Base-by-base conservation (phyloP, 2,113 vertebrate genomes). In the Triplophysa tibetana region DNA sequence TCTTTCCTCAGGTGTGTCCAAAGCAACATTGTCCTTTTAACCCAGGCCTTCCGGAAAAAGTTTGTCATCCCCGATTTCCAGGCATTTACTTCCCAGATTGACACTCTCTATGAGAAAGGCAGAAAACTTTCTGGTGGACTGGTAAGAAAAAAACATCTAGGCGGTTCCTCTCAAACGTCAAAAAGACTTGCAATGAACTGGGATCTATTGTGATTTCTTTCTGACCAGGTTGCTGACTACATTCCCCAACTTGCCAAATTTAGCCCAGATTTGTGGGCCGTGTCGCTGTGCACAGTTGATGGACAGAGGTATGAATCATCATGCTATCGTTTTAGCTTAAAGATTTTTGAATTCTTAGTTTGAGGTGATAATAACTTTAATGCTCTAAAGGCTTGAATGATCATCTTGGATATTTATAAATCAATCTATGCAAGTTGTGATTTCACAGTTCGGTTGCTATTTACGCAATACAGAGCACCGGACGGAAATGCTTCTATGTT, bases 11-110 rank as follows among this genome's bases (percentile, higher is more conserved):
- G 98, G 91, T 99, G 98, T 91, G 97, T 99, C 89, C 97, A 98
- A 86, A 98, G 96, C 93, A 99, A 99, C 92, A 99, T 99, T 85
- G 96, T 99, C 82, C 94, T 99, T 86, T 94, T 99, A 85, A 99
- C 98, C 81, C 98, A 99, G 91, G 98, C 98, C 78, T 99, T 99
- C 91, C 94, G 98, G 83, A 95, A 97, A 90, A 99, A 99, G 90
- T 99, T 99, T 90, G 96, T 97, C 86, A 98, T 99, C 92, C 98
- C 98, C 81, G 98, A 99, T 91, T 99, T 98, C 88, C 94, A 94
- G 94, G 91, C 96, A 0, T 99, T 99, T 91, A 89, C 96, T 72
- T 95, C 96, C 68, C 95, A 98, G 88, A 97, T 99, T 45, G 97
- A 99, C 89, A 92, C 96, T 80, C 91, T 99, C 0, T 97, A 95